A percentile compares a stretch with the other conserved stretches of the same genome.
Conservation (phyloP, 2,113 vertebrate genomes). For the Pluvialis apricaria region DNA sequence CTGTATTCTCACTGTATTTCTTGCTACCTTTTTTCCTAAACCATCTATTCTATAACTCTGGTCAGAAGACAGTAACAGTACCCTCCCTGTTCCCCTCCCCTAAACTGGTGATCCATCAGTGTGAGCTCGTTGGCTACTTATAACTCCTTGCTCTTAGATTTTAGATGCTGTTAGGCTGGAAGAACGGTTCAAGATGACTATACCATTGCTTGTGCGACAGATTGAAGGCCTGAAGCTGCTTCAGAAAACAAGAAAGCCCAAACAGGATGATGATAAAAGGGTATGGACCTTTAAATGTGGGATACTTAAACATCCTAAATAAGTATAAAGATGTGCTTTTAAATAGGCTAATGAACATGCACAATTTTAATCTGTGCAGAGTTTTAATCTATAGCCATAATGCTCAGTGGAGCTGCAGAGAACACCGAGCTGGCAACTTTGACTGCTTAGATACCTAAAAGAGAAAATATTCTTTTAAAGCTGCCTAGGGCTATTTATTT, state of each 20-base stretch:
- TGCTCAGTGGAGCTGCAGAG: not conserved
- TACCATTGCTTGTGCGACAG: slow-evolving; percentile 90
- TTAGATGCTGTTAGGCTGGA: slow-evolving; percentile 90
- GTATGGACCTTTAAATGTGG: slow-evolving; percentile 59
- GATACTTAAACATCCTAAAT: not conserved
- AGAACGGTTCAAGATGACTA: slow-evolving; percentile 90
- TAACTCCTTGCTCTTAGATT: slow-evolving; percentile 73
- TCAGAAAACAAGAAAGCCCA: slow-evolving; percentile 88
- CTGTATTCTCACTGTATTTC: not conserved
- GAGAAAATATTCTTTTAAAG: not conserved
- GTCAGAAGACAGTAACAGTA: not conserved
- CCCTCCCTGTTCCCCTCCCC: not conserved
- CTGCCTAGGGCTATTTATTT: not conserved
- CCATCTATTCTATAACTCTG: not conserved
- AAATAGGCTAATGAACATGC: not conserved
- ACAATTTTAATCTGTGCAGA: not conserved
- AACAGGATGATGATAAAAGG: slow-evolving; percentile 87
- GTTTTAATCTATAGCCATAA: not conserved
- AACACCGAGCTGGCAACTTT: not conserved
- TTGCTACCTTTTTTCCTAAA: not conserved
- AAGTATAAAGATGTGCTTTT: not conserved
- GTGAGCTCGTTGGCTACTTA: not conserved
- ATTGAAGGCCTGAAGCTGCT: slow-evolving; percentile 93
- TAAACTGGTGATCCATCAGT: not conserved
- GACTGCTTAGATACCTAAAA: not conserved